A percentile compares a stretch with the other conserved stretches of the same genome.
These are phyloP conservation scores for Lissonota sp. DNA, from an alignment of 2,888 invertebrate genomes.

Conservation along the genomic window DNA sequence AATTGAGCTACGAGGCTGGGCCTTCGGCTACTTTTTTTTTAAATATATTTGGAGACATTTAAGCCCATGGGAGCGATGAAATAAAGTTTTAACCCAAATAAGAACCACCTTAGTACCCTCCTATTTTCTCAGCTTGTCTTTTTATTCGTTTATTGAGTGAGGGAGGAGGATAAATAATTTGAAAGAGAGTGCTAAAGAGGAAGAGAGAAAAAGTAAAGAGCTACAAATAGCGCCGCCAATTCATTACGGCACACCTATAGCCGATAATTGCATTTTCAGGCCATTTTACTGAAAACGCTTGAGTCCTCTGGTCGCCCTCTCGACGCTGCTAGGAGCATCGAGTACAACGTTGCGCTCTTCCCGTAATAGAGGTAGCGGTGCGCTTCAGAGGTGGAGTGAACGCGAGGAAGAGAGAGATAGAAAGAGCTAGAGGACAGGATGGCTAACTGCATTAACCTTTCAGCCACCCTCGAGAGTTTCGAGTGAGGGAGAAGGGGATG, in stretches of 20 bases:
- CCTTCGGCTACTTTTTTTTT: too few species aligned
- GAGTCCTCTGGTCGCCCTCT: conserved; percentile 71
- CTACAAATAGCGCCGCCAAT: conserved; percentile 79
- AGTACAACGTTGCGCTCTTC: conserved; percentile 72
- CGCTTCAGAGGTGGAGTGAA: conserved; percentile 54
- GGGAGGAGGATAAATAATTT: conserved; percentile 17
- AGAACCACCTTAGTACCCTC: too few species aligned
- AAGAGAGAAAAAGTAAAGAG: conserved; percentile 29
- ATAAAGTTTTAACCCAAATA: too few species aligned
- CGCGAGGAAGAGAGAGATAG: conserved; percentile 42
- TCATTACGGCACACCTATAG: conserved; percentile 82
- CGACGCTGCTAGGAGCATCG: conserved; percentile 70
- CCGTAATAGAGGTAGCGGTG: conserved; percentile 72
- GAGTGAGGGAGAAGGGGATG: conserved; percentile 48
- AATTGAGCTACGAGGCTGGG: too few species aligned
- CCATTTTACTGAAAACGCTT: conserved; percentile 81
- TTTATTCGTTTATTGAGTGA: too few species aligned
- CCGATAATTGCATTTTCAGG: conserved; percentile 83
- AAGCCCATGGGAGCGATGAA: too few species aligned
- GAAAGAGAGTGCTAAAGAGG: conserved; percentile 34
- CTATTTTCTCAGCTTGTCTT: too few species aligned
- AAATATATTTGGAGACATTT: too few species aligned
- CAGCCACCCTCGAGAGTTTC: conserved; percentile 72
- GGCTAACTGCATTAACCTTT: conserved; percentile 83
- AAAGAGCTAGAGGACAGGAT: conserved; percentile 65